Evolutionary conservation across 2,113 vertebrate species (phyloP), one percentile per base, ranked within the genome.

Genomic region (Nycticebus coucang): DNA sequence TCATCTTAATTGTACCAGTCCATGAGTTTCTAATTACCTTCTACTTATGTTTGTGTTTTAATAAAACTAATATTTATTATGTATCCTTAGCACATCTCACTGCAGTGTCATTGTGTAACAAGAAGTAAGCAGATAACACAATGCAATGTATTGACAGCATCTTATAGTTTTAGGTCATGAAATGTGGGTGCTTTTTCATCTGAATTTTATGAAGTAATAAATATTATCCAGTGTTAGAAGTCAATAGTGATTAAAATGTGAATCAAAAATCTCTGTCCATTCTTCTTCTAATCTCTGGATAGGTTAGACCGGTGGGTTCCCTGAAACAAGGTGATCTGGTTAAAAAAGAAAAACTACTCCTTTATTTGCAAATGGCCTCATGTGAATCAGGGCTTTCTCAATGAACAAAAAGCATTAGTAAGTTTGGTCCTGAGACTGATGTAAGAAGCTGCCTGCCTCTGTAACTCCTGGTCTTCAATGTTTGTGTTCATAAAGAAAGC

Each of bases 161-260:
- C n/a, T 91, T 53, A 53, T 0, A 30, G 18, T 74, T 88, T 88
- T 50, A 12, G 14, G 71, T 77, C 41, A 91, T 62, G 68, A 72
- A 88, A 91, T 37, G 6, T 59, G 50, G 18, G 12, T 66, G 41
- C 30, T 64, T 84, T 88, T 35, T 35, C 33, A 69, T 69, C 59
- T 75, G n/a, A 92, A 13, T 86, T 93, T 75, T 75, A 86, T 64
- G 80, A 87, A 77, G 35, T 66, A 66, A 78, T 66, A 75, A 96
- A 80, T 59, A 84, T 2, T 80, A 22, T 45, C 64, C 37, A 17
- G 26, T 50, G 10, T 92, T 68, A 89, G 33, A 93, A 77, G 35
- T 84, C 62, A 92, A 14, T 35, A 82, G 72, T 26, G 41, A 95
- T 69, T 93, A 97, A 84, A 89, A 94, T 59, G 6, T 71, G 19